Evolutionary conservation across 2,113 vertebrate genomes (phyloP), one percentile per base, ranked within the genome.

Genomic region (Pteronura brasiliensis): DNA sequence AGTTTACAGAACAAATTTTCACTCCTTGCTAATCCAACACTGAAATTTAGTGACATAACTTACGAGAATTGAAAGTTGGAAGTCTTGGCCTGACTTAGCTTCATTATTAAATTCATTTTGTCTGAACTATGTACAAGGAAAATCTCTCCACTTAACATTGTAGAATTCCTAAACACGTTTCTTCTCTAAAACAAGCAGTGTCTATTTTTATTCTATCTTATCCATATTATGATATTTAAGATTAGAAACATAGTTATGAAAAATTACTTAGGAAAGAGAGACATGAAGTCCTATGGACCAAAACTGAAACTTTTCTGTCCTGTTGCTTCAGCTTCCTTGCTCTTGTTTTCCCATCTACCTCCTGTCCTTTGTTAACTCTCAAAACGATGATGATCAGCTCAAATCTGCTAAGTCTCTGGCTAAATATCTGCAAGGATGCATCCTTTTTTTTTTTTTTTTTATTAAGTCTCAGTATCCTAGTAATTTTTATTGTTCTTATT

Each of bases 401-500:
- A 96, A 71, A 85, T 11, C 27, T 92, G n/a, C 31, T 71, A 88
- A n/a, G 59, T 57, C 61, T 84, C 95, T 74, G 76, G 11, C 27
- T 90, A 91, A 85, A 85, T 42, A 52, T 34, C 17, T 15, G 63
- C 52, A 69, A 59, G 47, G 67, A 79, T 85, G 36, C 8, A 57
- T 65, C 36, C 17, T 29, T 49, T 76, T 74, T 42, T 31, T 74
- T 90, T 44, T 63, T 95, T 7, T 23, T 57, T 63, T 95, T 7
- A 17, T 57, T 18, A 63, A 74, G 29, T 44, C 47, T 84, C 39
- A 47, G 39, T 69, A 86, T 59, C 21, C 31, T 85, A 90, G 49
- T 81, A 84, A 81, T 96, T 97, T 96, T 97, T 21, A 39, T 79
- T 85, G 13, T 17, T 88, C 34, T 92, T 91, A 7, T 81, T 94